Base-by-base conservation (phyloP, 2,797 vertebrate genomes). In the Tokudaia muenninki region DNA sequence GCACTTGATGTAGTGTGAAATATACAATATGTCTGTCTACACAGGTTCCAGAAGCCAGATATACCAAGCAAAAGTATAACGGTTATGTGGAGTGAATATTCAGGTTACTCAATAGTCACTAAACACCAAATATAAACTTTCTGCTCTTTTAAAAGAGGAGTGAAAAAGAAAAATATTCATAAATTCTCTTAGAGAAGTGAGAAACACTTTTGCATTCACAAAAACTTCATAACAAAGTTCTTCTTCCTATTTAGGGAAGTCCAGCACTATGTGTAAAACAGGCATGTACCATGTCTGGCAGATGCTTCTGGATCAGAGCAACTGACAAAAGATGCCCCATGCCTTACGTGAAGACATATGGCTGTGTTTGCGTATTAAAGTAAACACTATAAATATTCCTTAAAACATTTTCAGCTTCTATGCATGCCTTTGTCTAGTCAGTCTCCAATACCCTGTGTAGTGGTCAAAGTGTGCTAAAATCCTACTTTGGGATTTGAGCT, bases 401-500 rank as follows among this genome's bases (percentile, higher is more conserved):
- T 92, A 79, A 61, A 72, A 31, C 65, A 83, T 82, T 70, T 52
- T 92, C 17, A 78, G 17, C 72, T 16, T 92, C 84, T 37, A 6
- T 41, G 21, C 16, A 86, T 77, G 29, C 13, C 2, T 81, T 50
- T 80, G 11, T 61, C 37, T 34, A 92, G 94, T 70, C 72, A 86
- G 22, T 86, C 74, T 92, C 34, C 91, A 91, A 59, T 55, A 57
- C 74, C 41, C 8, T 10, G 14, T 63, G 79, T 8, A 44, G 6
- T 14, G 88, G 26, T 61, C 41, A 72, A 72, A 87, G 12, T 13
- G n/a, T 96, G 47, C 12, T 67, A 90, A 96, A 72, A 93, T 47
- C n/a, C 59, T 41, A n/a, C 8, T 91, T 94, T 59, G 61, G 2
- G 24, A 12, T 92, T 91, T 87, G 78, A 22, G 29, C 22, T 96